A percentile compares a stretch with the other conserved stretches of the same genome.
These are phyloP conservation scores for Epizoanthus fatuus DNA, from an alignment of 92 coral and sea anemone species.

Conservation along the genomic window DNA sequence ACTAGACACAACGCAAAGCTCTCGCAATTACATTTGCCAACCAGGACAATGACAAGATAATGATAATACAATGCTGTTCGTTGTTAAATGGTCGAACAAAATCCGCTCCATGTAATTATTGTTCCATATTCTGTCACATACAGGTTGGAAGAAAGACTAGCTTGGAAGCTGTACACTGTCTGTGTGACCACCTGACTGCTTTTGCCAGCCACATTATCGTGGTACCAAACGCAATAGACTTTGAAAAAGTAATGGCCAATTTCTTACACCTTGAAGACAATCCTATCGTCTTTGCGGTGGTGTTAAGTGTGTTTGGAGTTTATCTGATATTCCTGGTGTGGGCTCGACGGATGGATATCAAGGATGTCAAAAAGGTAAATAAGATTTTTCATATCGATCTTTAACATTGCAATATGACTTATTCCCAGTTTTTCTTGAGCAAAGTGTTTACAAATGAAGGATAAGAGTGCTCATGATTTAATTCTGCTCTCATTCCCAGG, in stretches of 20 bases:
- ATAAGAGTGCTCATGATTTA: no score
- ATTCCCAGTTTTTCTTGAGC: no score
- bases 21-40: no score
- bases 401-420: no score
- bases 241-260: background rate
- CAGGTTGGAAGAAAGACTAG: slow-evolving; percentile 42
- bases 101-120: no score
- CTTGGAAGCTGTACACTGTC: slow-evolving; percentile 19
- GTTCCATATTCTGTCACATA: background rate
- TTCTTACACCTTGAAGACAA: background rate
- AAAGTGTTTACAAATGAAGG: no score
- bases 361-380: slow-evolving; percentile 63
- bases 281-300: slow-evolving; percentile 70
- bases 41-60: no score
- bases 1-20: no score
- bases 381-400: background rate
- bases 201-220: slow-evolving; percentile 30
- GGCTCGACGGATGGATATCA: slow-evolving; percentile 76
- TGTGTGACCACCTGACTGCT: slow-evolving; percentile 56
- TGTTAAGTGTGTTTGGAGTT: slow-evolving; percentile 63
- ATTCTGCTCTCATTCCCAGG: no score
- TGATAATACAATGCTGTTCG: no score
- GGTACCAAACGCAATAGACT: background rate
- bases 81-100: no score
- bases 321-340: slow-evolving; percentile 76